Evolutionary conservation across 1,140 invertebrate species (phyloP).

Genomic region (Patella vulgata): DNA sequence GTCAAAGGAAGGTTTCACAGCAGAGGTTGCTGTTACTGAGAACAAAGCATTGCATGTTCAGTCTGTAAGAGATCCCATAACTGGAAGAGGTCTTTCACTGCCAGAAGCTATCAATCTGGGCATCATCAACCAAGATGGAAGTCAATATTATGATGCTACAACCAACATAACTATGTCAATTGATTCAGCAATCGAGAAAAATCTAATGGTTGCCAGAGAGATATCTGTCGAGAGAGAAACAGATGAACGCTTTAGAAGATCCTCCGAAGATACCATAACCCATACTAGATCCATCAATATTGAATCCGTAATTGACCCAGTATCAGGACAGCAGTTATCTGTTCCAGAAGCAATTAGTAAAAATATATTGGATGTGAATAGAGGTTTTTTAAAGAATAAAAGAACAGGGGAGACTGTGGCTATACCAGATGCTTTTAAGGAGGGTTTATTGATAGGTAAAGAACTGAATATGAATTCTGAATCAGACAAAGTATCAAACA

Average conservation of each 20-base stretch:
- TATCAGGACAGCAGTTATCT: slow-evolving; percentile 75
- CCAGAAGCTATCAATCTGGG: slow-evolving; percentile 52
- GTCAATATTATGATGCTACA: slow-evolving; percentile 77
- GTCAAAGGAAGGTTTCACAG: slow-evolving; percentile 44
- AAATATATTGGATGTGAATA: slow-evolving; percentile 66
- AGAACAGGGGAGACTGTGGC: slow-evolving; percentile 74
- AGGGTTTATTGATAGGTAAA: slow-evolving; percentile 74
- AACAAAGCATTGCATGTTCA: slow-evolving; percentile 49
- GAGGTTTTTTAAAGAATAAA: slow-evolving; percentile 72
- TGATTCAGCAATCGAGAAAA: slow-evolving; percentile 70
- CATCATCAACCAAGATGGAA: slow-evolving; percentile 58
- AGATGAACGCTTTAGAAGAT: slow-evolving; percentile 33
- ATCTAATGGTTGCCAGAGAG: slow-evolving; percentile 44
- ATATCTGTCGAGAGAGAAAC: slow-evolving; percentile 37
- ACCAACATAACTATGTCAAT: slow-evolving; percentile 78
- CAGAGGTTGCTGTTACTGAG: slow-evolving; percentile 51
- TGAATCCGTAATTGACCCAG: slow-evolving; percentile 53
- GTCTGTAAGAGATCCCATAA: slow-evolving; percentile 80
- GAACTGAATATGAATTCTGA: slow-evolving; percentile 11
- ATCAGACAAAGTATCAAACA: slow-evolving; percentile 15
- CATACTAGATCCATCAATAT: slow-evolving; percentile 49
- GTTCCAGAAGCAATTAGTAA: slow-evolving; percentile 84
- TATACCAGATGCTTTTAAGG: slow-evolving; percentile 80
- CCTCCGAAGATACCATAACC: slow-evolving; percentile 38
- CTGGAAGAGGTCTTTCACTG: slow-evolving; percentile 69